Conservation (phyloP, 2,113 vertebrate species). For the Megaceryle torquata region DNA sequence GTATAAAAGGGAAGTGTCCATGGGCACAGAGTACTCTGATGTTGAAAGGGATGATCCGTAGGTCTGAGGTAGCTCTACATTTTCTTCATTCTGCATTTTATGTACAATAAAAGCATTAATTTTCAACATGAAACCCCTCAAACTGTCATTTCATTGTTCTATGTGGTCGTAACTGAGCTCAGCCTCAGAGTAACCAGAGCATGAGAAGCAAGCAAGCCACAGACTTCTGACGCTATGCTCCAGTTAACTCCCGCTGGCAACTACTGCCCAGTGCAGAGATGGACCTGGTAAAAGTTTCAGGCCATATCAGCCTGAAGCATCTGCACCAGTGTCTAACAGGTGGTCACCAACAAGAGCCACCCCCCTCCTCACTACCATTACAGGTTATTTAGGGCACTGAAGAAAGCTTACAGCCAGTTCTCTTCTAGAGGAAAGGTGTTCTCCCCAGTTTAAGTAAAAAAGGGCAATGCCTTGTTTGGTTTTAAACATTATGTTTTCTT, state of each 20-base stretch:
- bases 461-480: neutral
- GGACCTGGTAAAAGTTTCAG: neutral
- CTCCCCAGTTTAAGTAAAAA: neutral
- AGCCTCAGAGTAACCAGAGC: neutral
- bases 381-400: neutral
- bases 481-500: neutral
- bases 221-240: neutral
- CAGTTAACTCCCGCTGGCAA: neutral
- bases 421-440: neutral
- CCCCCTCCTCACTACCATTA: neutral
- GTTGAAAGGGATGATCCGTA: constrained; percentile 68
- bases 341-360: neutral
- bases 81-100: constrained; percentile 77
- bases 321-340: neutral
- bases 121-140: neutral
- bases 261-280: accelerated
- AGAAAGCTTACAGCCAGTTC: neutral
- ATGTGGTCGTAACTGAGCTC: neutral
- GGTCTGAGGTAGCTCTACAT: constrained; percentile 68
- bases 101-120: neutral
- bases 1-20: constrained; percentile 73
- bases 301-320: neutral
- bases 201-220: neutral
- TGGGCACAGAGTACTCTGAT: constrained; percentile 65
- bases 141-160: neutral